Percentiles rank a stretch among this genome's conserved stretches.
These are phyloP conservation scores for Syngnathus scovelli DNA, from an alignment of 2,113 vertebrate species.

Conservation along the genomic window DNA sequence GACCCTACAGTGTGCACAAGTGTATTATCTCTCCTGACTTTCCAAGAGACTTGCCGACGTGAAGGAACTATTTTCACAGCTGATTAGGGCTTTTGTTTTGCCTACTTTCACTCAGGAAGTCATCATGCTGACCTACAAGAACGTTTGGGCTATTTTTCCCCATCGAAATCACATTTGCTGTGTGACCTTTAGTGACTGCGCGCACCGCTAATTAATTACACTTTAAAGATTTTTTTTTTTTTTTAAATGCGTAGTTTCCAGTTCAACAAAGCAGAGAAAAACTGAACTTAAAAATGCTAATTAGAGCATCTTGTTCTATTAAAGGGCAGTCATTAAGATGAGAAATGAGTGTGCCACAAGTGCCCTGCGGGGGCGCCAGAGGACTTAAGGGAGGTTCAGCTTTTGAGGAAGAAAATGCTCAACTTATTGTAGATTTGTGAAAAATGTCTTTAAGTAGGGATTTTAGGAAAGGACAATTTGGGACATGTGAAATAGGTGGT, in stretches of 20 bases:
- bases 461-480: background rate
- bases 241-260: background rate
- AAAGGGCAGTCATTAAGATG: background rate
- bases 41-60: slow-evolving; percentile 39
- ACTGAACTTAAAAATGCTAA: background rate
- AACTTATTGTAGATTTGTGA: background rate
- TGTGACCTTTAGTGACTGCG: slow-evolving; percentile 6
- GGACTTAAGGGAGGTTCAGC: background rate
- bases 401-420: background rate
- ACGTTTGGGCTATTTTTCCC: slow-evolving; percentile 29
- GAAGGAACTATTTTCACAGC: slow-evolving; percentile 26
- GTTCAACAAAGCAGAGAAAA: background rate
- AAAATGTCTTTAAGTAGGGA: background rate
- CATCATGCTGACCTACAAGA: slow-evolving; percentile 36
- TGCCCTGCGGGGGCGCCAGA: background rate
- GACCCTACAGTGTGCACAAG: slow-evolving; percentile 34
- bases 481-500: background rate
- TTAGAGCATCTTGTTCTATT: background rate
- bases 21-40: slow-evolving; percentile 59
- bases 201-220: background rate
- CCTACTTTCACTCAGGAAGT: slow-evolving; percentile 11
- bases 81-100: slow-evolving; percentile 5
- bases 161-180: background rate
- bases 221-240: background rate
- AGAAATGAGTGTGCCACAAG: background rate